Base-by-base conservation (phyloP, 2,888 invertebrate genomes). In the Steinernema scapterisci region DNA sequence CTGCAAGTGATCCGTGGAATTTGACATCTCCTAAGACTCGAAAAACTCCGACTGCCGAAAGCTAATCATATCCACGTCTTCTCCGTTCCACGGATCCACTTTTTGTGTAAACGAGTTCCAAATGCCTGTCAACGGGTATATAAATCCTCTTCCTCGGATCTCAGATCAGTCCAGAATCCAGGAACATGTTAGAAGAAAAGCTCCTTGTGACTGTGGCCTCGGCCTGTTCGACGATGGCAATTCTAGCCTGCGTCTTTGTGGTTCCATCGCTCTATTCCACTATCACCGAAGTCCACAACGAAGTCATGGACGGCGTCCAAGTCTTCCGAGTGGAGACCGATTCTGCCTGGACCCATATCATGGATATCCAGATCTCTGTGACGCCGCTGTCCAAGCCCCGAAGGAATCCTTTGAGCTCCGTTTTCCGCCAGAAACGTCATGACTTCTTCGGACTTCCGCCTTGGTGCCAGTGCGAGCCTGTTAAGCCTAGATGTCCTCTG, bases 361-460 rank as follows among this genome's bases (percentile, higher is more conserved):
- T 63, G 16, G 63, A 63, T 16, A 13, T 63, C 7, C 63, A 63
- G 63, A n/a, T 63, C 31, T 31, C 63, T 19, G 63, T 63, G 27
- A 43, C 23, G 23, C 63, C 63, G 7, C 31, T 31, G 27, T 27
- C 38, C n/a, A 31, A 43, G 38, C 63, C 63, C 6, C 1, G 16
- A 11, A 31, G 31, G 63, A 63, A 63, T 31, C 63, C 63, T n/a
- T 63, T 63, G 16, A 16, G 16, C 44, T 16, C 45, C n/a, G 16
- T 71, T 25, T 71, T 71, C 71, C 71, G 71, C 19, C 45, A 44
- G 45, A 71, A 71, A 46, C 43, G 71, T 6, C 71, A 71, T 43
- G 27, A 71, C 44, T 71, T 46, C 71, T 27, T 6, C n/a, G 45
- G 71, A 2, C 71, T 71, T 1, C 71, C 71, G 7, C 21, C 71